Conservation (phyloP, 2,888 invertebrate species). For the Eubasilissa splendida region DNA sequence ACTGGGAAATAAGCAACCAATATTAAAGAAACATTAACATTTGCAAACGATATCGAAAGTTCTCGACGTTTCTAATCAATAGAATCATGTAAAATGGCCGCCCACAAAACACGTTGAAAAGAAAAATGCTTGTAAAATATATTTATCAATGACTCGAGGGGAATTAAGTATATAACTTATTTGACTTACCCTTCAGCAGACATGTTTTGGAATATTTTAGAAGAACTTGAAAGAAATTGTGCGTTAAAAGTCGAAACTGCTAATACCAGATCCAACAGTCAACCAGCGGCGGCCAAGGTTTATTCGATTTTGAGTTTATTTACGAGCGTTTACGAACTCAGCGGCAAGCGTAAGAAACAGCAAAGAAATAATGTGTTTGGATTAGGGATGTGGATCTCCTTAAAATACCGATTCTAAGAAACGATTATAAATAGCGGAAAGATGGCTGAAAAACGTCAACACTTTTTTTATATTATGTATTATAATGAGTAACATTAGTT, state of each 20-base stretch:
- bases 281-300: conserved; percentile 11
- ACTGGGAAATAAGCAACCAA: background rate
- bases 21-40: background rate
- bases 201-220: conserved; percentile 24
- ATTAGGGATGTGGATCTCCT: too few species aligned
- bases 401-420: too few species aligned
- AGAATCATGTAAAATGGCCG: conserved; percentile 47
- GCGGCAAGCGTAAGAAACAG: too few species aligned
- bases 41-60: conserved; percentile 27
- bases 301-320: conserved; percentile 1
- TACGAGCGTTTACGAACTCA: too few species aligned
- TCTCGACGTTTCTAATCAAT: conserved; percentile 50
- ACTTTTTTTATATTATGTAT: too few species aligned
- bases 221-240: conserved; percentile 19
- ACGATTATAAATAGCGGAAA: too few species aligned
- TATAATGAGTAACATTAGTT: too few species aligned
- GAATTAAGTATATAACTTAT: background rate
- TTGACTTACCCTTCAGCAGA: conserved; percentile 27
- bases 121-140: background rate
- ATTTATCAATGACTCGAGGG: conserved; percentile 10
- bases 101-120: conserved; percentile 44
- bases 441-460: too few species aligned
- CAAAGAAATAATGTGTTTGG: too few species aligned
- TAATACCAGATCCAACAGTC: conserved; percentile 12
- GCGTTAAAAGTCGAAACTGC: background rate